phyloP scores from a whole-genome alignment of 2,888 invertebrate genomes.

The Brachyptera putata region DNA sequence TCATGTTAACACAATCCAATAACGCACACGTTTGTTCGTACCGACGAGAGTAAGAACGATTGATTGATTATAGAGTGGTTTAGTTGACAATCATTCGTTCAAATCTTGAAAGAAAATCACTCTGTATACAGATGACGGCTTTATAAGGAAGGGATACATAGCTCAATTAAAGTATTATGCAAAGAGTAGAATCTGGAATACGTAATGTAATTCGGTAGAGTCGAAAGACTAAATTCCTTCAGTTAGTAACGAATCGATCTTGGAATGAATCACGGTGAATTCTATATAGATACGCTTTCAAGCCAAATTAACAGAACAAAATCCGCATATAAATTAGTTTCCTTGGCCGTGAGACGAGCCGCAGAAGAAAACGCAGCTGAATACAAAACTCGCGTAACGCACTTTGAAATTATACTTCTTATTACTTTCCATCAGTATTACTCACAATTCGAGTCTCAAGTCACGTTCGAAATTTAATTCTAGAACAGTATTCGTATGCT shows the following conservation, averaged over 20 bases:
- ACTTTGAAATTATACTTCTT: slow-evolving; percentile 21
- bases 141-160: slow-evolving; percentile 4
- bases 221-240: neutral
- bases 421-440: slow-evolving; percentile 24
- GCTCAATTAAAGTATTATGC: slow-evolving; percentile 17
- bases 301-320: slow-evolving; percentile 15
- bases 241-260: neutral
- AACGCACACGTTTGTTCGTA: too few species aligned
- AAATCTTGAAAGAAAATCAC: too few species aligned
- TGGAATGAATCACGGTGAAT: slow-evolving; percentile 18
- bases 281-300: slow-evolving; percentile 1
- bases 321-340: slow-evolving; percentile 8
- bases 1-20: too few species aligned
- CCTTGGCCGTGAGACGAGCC: slow-evolving; percentile 1
- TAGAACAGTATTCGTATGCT: slow-evolving; percentile 27
- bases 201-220: slow-evolving; percentile 5
- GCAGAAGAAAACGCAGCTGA: slow-evolving; percentile 10
- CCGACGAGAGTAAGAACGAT: too few species aligned
- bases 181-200: slow-evolving; percentile 4
- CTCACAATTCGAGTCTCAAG: slow-evolving; percentile 20
- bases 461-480: slow-evolving; percentile 27
- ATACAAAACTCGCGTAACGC: neutral
- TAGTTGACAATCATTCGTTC: too few species aligned
- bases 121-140: too few species aligned
- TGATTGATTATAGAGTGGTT: too few species aligned